Base-by-base conservation (phyloP, 2,888 invertebrate genomes). In the Tanytarsus gracilentus region DNA sequence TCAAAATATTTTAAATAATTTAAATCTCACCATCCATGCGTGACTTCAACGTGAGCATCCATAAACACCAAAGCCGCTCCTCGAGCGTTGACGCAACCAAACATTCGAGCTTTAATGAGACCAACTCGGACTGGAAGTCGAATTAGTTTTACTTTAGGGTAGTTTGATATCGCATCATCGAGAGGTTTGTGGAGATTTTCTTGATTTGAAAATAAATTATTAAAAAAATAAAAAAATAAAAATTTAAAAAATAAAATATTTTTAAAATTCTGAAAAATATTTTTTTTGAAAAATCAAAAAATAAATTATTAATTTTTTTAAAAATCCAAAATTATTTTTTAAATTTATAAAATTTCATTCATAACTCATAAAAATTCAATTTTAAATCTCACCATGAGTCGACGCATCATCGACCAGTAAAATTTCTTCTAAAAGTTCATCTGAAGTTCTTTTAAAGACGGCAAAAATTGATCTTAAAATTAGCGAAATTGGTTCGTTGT, bases 41-140 rank as follows among this genome's bases (percentile, higher is more conserved):
- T 40, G 27, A 61, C 61, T 63, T 68, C 68, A 50, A 66, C 65
- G 62, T 68, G 68, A 23, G 67, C 66, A 63, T 68, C 68, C 16
- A 68, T 62, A 60, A 68, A 68, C 44, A 66, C 62, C n/a, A 68
- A 56, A 48, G 63, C 63, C 21, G 66, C 65, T 4, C 66, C 66
- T 16, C 36, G n/a, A 7, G 66, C 65, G 16, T 62, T 58, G 16
- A 63, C 63, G 4, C 66, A 65, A 9, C 68, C 68, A 23, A 33
- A 49, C 44, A 66, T 64, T 8, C 67, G 62, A 4, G 67, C 66
- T 23, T 65, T 61, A 33, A 66, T 66, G 23, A 68, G 53, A 4
- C 68, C 68, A 64, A 27, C 29, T 16, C 63, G 48, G 4, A 52
- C 7, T 23, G 59, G 48, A 8, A 58, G 27, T 29, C 51, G 30